Base-by-base conservation (phyloP, 1,140 invertebrate species). In the Drosophila sp. region DNA sequence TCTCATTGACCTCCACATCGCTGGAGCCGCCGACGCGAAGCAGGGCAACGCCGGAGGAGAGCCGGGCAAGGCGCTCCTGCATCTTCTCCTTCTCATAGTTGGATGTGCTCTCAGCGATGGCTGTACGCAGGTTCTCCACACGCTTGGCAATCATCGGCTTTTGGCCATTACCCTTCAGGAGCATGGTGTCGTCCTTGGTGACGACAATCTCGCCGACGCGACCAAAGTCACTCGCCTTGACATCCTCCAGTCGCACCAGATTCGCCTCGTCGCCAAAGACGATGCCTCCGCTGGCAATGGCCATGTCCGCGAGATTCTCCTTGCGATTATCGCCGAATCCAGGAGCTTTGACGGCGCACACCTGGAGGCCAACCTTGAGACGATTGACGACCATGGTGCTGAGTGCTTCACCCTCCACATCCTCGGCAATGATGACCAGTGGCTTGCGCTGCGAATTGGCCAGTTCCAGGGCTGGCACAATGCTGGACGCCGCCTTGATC, bases 261-360 rank as follows among this genome's bases (percentile, higher is more conserved):
- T 97, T 97, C n/a, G 96, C 97, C 89, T 99, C 99, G 92, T 99
- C 98, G n/a, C 98, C 98, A 92, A 99, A 99, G 2, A 99, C 97
- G 87, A 98, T 96, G 51, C 97, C 99, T 65, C 99, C 99, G 7
- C 97, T 97, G n/a, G 98, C 95, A 87, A 99, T 96, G 2, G 99
- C 99, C 96, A 99, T 99, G 89, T 99, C 99, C 75, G 97, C 95
- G 0, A 99, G 93, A 0, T 97, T 99, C 16, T 97, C 96, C 93
- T 99, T 99, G 27, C 99, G 95, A 90, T 99, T 99, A 90, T 99
- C 99, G 50, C 99, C 99, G 92, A 99, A 99, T 7, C 99, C 99
- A 63, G 99, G 99, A 2, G 99, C 98, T 92, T 99, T 99, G 0
- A 99, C 98, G 45, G 99, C 99, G 62, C 96, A 98, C 2, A 99